phyloP scores from a whole-genome alignment of 2,113 vertebrate genomes.

The Seriola rivoliana region DNA sequence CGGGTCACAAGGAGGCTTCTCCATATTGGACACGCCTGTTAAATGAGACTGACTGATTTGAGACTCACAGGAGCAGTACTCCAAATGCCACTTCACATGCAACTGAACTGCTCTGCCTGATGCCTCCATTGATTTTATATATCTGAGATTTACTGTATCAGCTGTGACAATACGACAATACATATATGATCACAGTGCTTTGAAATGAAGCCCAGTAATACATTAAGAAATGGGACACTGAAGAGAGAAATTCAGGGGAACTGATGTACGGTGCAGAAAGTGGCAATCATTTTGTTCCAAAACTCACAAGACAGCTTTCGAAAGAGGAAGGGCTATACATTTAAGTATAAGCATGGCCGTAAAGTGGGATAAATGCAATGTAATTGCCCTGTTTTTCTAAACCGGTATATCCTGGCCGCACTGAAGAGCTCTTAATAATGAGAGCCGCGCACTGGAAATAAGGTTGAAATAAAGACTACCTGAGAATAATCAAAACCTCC shows the following conservation, averaged over 20 bases:
- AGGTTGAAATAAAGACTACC: slow-evolving; percentile 34
- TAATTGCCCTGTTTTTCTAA: slow-evolving; percentile 44
- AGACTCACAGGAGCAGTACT: slow-evolving; percentile 19
- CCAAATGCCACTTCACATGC: slow-evolving; percentile 29
- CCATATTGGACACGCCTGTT: slow-evolving; percentile 51
- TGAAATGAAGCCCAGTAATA: slow-evolving; percentile 16
- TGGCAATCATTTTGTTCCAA: slow-evolving; percentile 47
- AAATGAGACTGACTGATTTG: slow-evolving; percentile 51
- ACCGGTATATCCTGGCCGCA: slow-evolving; percentile 33
- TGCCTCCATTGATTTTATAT: slow-evolving; percentile 18
- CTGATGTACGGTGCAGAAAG: slow-evolving; percentile 34
- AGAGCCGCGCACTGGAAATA: slow-evolving; percentile 36
- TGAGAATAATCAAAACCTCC: slow-evolving; percentile 21
- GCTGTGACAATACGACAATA: slow-evolving; percentile 52
- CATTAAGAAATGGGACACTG: slow-evolving; percentile 5
- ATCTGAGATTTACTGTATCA: slow-evolving; percentile 31
- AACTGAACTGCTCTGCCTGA: slow-evolving; percentile 14
- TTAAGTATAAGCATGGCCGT: slow-evolving; percentile 13
- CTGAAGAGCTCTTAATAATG: slow-evolving; percentile 49
- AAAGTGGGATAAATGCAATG: slow-evolving; percentile 49
- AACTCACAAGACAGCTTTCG: slow-evolving; percentile 50
- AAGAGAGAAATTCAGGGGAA: slow-evolving; percentile 20
- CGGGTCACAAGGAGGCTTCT: slow-evolving; percentile 58
- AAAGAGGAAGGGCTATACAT: slow-evolving; percentile 47
- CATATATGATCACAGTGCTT: slow-evolving; percentile 10